Conservation (phyloP, 2,888 invertebrate genomes). For the Rhyacophila evoluta region DNA sequence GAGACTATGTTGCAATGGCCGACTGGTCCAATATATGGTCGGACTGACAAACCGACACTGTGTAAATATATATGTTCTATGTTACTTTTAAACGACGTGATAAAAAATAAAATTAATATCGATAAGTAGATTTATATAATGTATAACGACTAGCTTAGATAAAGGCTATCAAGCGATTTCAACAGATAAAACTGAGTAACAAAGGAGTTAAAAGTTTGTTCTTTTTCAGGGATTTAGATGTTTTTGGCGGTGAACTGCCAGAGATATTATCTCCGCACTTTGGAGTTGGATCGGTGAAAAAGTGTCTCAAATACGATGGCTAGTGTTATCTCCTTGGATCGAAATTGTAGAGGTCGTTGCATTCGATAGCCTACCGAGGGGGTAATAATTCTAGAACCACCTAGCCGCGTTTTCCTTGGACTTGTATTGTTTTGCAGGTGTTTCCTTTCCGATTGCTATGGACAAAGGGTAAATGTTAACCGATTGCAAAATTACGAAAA, state of each 20-base stretch:
- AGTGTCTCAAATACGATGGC: slow-evolving; percentile 1
- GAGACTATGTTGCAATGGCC: no score
- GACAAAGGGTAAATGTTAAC: slow-evolving; percentile 1
- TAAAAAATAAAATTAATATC: no score
- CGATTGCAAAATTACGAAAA: not conserved
- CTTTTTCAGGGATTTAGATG: not conserved
- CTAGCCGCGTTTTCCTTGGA: not conserved
- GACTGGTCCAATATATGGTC: no score
- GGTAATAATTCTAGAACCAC: not conserved
- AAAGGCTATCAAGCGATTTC: not conserved
- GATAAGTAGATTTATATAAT: no score
- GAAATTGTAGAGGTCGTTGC: slow-evolving; percentile 6
- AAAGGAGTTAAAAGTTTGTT: not conserved
- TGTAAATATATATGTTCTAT: no score
- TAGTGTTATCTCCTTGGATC: not conserved
- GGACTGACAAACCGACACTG: no score
- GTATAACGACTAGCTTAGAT: no score
- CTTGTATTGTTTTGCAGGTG: slow-evolving; percentile 1
- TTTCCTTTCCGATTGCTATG: not conserved
- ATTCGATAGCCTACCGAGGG: not conserved
- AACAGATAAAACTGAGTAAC: not conserved
- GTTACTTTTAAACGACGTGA: no score
- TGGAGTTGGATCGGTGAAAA: not conserved
- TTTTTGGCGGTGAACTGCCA: not conserved
- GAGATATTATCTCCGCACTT: not conserved